Evolutionary conservation across 2,888 invertebrate species (phyloP).

Genomic region (Drosophila atripex): DNA sequence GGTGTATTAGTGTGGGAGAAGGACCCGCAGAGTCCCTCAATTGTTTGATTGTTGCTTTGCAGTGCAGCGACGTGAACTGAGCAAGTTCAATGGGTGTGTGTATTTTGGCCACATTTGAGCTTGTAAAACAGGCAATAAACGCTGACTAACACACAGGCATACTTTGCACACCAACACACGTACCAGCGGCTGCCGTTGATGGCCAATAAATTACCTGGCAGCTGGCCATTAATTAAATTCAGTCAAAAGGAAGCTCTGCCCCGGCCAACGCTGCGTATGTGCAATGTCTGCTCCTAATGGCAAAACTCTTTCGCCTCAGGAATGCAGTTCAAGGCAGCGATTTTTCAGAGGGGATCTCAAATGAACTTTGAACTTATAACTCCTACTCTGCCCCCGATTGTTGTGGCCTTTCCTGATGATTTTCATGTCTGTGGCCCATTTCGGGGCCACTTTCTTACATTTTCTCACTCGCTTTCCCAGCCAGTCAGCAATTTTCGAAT

Average conservation of each 20-base stretch:
- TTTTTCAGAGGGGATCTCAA: not conserved
- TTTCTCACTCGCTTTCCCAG: not conserved
- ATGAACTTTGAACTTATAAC: conserved; percentile 37
- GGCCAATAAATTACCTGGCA: conserved; percentile 47
- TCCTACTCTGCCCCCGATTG: not conserved
- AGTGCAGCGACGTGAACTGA: conserved; percentile 22
- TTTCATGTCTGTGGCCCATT: conserved; percentile 10
- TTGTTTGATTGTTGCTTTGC: conserved; percentile 55
- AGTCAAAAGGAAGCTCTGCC: conserved; percentile 10
- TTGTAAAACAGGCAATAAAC: conserved; percentile 67
- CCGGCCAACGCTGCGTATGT: conserved; percentile 29
- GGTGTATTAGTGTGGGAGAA: conserved; percentile 17
- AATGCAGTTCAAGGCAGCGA: conserved; percentile 28
- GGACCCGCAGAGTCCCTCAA: conserved; percentile 2
- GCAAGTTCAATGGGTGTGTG: conserved; percentile 3
- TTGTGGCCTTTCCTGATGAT: not conserved
- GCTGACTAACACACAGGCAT: conserved; percentile 33
- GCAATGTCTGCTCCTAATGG: conserved; percentile 30
- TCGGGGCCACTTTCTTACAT: conserved; percentile 5
- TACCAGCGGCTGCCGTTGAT: conserved; percentile 19
- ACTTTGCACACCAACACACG: not conserved
- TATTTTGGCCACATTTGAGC: conserved; percentile 51
- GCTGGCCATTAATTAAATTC: conserved; percentile 53
- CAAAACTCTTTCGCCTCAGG: conserved; percentile 4
- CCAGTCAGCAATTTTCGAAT: conserved; percentile 20